These are phyloP conservation scores for Drosophila trichaetosa DNA, from an alignment of 2,888 invertebrate species.

Conservation along the genomic window DNA sequence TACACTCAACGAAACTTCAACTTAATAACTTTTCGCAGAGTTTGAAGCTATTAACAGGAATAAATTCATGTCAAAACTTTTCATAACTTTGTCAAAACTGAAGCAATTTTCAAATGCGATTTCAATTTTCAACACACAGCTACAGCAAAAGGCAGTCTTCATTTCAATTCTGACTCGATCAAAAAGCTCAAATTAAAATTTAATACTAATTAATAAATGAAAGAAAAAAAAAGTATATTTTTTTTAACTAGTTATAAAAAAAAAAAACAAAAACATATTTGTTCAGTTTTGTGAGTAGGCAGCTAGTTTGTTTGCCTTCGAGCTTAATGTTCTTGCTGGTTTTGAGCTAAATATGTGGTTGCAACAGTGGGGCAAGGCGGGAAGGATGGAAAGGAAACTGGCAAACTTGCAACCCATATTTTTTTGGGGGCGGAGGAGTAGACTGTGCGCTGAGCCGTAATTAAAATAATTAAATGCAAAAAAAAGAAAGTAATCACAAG, in stretches of 20 bases:
- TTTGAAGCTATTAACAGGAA: neutral
- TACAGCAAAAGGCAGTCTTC: neutral
- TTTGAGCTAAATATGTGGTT: neutral
- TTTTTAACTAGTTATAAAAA: neutral
- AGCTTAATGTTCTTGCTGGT: neutral
- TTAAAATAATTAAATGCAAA: constrained; percentile 83
- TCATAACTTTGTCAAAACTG: neutral
- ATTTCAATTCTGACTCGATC: neutral
- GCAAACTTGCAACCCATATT: constrained; percentile 9
- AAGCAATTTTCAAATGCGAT: neutral
- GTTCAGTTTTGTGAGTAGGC: neutral
- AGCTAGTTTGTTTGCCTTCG: neutral
- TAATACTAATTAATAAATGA: no score
- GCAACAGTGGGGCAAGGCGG: neutral
- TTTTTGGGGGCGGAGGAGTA: neutral
- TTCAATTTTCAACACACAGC: neutral
- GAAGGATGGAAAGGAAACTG: neutral
- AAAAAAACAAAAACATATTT: neutral
- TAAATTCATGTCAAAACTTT: neutral
- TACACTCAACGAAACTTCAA: neutral
- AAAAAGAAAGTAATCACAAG: constrained; percentile 74
- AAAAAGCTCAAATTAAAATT: neutral
- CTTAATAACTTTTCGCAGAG: neutral
- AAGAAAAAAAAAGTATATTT: no score
- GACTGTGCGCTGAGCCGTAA: constrained; percentile 72